Evolutionary conservation across 2,888 invertebrate genomes (phyloP).

Genomic region (Meteorus colon): DNA sequence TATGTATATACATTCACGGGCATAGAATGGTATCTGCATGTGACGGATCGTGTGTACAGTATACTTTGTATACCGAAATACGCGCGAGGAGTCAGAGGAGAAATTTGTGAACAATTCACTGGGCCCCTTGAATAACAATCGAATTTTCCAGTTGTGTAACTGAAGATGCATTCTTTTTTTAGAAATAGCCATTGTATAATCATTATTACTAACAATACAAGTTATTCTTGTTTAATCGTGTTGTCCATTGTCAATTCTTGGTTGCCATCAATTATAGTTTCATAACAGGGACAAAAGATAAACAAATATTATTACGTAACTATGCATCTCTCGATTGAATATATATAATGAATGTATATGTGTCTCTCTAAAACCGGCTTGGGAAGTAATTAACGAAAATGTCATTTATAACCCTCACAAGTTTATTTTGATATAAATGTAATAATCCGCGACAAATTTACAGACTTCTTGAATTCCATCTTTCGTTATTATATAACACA

Average conservation of each 20-base stretch:
- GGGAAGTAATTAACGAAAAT: constrained; percentile 28
- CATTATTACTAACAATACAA: not conserved
- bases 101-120: not conserved
- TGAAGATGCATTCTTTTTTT: not conserved
- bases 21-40: constrained; percentile 64
- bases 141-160: constrained; percentile 8
- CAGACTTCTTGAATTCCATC: constrained; percentile 25
- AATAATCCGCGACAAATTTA: constrained; percentile 36
- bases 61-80: constrained; percentile 13
- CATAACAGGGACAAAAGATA: constrained; percentile 9
- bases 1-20: constrained; percentile 43
- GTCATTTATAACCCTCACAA: constrained; percentile 35
- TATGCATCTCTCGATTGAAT: not conserved
- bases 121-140: constrained; percentile 10
- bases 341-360: constrained; percentile 5
- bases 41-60: constrained; percentile 60
- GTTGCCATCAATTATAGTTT: constrained; percentile 12
- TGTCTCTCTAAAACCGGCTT: constrained; percentile 33
- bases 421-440: constrained; percentile 38
- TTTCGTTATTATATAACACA: not conserved
- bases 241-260: not conserved
- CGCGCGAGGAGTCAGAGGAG: constrained; percentile 31
- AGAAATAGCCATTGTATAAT: not conserved
- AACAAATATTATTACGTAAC: constrained; percentile 23
- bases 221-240: not conserved